Evolutionary conservation across 2,888 invertebrate genomes (phyloP).

Genomic region (Hypolimnas misippus): DNA sequence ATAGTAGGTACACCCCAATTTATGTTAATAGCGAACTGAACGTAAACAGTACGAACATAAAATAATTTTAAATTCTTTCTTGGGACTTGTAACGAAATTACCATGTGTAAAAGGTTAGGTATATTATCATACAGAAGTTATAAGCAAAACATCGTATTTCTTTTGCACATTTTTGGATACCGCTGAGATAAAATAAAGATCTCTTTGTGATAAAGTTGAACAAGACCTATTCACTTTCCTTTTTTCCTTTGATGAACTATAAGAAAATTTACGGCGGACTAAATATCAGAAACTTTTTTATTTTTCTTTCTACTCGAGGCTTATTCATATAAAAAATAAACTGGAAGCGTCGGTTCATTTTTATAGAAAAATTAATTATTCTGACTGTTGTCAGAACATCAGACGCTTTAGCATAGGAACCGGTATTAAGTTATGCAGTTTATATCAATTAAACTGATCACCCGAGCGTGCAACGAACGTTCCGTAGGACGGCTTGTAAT

Average conservation of each 20-base stretch:
- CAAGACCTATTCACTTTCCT: background rate
- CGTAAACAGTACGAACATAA: conserved; percentile 14
- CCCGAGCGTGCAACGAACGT: conserved; percentile 12
- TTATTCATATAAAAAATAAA: too few species aligned
- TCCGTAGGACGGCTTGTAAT: conserved; percentile 19
- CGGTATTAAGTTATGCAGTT: conserved; percentile 20
- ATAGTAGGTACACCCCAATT: conserved; percentile 13
- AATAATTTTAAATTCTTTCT: conserved; percentile 1
- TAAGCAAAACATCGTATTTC: conserved; percentile 6
- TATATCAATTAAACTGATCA: conserved; percentile 17
- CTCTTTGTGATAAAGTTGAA: background rate
- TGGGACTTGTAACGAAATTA: background rate
- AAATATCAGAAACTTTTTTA: too few species aligned
- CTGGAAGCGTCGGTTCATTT: background rate
- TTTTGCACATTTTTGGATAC: background rate
- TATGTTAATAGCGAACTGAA: conserved; percentile 21
- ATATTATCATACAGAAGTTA: background rate
- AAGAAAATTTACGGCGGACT: too few species aligned
- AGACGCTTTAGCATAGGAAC: background rate
- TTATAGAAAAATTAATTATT: background rate
- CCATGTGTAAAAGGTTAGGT: background rate
- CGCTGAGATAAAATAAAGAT: background rate
- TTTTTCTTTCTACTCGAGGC: too few species aligned
- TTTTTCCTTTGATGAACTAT: background rate
- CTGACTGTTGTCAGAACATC: background rate